phyloP scores from a whole-genome alignment of 2,797 vertebrate species.

The Acanthurus tractus region DNA sequence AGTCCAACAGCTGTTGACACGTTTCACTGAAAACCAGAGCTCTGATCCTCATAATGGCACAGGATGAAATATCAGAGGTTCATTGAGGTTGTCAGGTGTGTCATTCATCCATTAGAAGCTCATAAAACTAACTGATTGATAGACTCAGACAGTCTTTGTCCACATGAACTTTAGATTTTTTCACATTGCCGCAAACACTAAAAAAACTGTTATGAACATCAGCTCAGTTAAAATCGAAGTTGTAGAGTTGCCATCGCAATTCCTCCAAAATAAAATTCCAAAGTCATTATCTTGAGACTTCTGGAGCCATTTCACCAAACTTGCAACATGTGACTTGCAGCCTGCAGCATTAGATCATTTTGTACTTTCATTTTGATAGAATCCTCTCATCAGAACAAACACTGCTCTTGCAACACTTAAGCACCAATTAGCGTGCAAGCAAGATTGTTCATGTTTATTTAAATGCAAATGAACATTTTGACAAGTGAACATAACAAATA shows the following conservation, averaged over 20 bases:
- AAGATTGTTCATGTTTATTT: too few relatives aligned
- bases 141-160: not conserved
- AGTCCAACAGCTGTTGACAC: too few relatives aligned
- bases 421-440: not conserved
- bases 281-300: not conserved
- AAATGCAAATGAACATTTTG: not conserved
- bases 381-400: not conserved
- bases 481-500: not conserved
- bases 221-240: not conserved
- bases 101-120: too few relatives aligned
- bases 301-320: not conserved
- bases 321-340: not conserved
- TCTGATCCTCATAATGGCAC: too few relatives aligned
- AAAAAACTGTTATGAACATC: not conserved
- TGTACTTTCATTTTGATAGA: not conserved
- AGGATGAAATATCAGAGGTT: too few relatives aligned
- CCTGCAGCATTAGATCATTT: not conserved
- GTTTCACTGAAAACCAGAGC: too few relatives aligned
- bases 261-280: not conserved
- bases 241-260: not conserved
- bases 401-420: not conserved
- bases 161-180: not conserved
- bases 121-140: too few relatives aligned
- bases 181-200: not conserved
- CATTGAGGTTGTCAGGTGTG: too few relatives aligned